These are phyloP conservation scores for Zosterops japonicus DNA, from an alignment of 2,113 vertebrate genomes.

Conservation along the genomic window DNA sequence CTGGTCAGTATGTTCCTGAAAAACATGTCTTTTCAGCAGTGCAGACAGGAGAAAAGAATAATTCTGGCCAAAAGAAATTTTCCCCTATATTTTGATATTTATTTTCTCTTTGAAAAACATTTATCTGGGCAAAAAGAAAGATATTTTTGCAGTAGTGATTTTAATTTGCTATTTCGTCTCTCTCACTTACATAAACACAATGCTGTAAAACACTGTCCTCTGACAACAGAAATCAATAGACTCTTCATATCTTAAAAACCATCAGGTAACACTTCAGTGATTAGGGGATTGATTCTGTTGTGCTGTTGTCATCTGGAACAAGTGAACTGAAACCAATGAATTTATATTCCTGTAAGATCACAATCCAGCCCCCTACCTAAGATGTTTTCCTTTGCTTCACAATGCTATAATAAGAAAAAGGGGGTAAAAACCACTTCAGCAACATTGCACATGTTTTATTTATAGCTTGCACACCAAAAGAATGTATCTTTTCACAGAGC, in stretches of 20 bases:
- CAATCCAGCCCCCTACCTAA: background rate
- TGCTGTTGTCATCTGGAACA: conserved; percentile 9
- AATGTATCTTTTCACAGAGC: background rate
- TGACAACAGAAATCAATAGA: conserved; percentile 12
- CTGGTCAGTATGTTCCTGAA: background rate
- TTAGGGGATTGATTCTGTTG: background rate
- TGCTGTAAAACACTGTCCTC: background rate
- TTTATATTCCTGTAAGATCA: background rate
- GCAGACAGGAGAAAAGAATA: background rate
- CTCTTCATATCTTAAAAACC: conserved; percentile 4
- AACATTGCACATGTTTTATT: background rate
- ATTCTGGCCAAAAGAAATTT: background rate
- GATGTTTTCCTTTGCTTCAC: background rate
- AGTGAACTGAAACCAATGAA: conserved; percentile 11
- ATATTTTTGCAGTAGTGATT: background rate
- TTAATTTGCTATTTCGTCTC: background rate
- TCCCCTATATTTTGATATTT: background rate
- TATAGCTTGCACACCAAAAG: background rate
- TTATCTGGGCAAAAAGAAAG: background rate
- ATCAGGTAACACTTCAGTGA: background rate
- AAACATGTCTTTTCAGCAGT: background rate
- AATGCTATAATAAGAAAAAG: background rate
- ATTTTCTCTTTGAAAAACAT: background rate
- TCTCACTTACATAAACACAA: background rate
- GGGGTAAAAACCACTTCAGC: background rate